Percentiles rank a stretch among this genome's conserved stretches.
Conservation (phyloP, 30 jellyfish, hydroid and myxozoan species). For the Cassiopea xamachana region DNA sequence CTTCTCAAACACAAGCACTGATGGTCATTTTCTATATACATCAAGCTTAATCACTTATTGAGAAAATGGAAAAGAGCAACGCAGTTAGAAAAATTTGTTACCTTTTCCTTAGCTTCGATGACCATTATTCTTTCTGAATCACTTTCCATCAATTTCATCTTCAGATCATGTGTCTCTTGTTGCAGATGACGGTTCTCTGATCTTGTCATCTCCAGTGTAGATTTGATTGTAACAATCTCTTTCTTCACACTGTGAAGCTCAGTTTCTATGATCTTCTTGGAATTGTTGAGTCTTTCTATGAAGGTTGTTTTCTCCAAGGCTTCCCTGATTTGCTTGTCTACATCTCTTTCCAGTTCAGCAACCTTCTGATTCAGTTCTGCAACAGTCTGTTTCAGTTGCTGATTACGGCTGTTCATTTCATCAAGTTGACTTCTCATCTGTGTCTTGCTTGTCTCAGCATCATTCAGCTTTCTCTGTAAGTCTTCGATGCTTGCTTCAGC, state of each 20-base stretch:
- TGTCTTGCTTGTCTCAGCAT: slow-evolving; percentile 60
- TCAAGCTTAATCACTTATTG: no score
- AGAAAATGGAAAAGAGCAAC: no score
- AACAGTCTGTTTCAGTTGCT: slow-evolving; percentile 76
- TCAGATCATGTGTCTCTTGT: slow-evolving; percentile 89
- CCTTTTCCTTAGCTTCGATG: slow-evolving; percentile 86
- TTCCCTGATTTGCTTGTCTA: slow-evolving; percentile 76
- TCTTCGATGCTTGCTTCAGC: slow-evolving; percentile 78
- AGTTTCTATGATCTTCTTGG: slow-evolving; percentile 67
- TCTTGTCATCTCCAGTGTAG: slow-evolving; percentile 68
- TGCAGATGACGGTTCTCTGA: slow-evolving; percentile 83
- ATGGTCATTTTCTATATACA: no score
- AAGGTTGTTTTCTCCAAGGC: slow-evolving; percentile 76
- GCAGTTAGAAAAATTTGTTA: not conserved
- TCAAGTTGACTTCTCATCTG: slow-evolving; percentile 82
- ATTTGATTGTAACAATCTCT: slow-evolving; percentile 69
- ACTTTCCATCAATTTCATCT: slow-evolving; percentile 79
- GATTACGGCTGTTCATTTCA: slow-evolving; percentile 81
- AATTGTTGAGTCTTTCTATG: slow-evolving; percentile 81
- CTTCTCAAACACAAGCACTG: no score
- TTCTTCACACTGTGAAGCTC: slow-evolving; percentile 81
- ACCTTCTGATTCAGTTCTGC: slow-evolving; percentile 71
- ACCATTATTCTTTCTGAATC: slow-evolving; percentile 84
- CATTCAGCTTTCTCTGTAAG: slow-evolving; percentile 78
- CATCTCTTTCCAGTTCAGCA: slow-evolving; percentile 73